These are phyloP conservation scores for Lethenteron camtschaticum DNA, from an alignment of 2,113 vertebrate species.

Conservation along the genomic window DNA sequence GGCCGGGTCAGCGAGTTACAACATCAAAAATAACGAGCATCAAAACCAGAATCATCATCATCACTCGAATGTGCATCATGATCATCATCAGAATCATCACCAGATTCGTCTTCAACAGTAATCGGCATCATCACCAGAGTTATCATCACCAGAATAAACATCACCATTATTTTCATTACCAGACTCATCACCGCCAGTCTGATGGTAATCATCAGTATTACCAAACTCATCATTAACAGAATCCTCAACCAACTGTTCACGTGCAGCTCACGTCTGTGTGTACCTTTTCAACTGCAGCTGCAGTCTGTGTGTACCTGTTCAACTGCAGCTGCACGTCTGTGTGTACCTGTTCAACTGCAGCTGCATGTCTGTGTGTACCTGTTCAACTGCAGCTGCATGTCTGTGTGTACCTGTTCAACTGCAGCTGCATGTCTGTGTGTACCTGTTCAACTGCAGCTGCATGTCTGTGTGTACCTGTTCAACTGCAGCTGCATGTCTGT, in stretches of 20 bases:
- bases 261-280: neutral
- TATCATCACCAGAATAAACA: neutral
- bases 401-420: no score
- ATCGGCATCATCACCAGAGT: neutral
- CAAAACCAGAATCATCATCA: neutral
- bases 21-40: slow-evolving; percentile 9
- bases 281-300: neutral
- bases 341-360: slow-evolving; percentile 31
- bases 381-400: no score
- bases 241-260: neutral
- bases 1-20: neutral
- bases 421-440: no score
- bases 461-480: no score
- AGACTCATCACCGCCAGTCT: neutral
- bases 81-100: no score
- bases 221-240: neutral
- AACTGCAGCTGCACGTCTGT: neutral
- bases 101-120: no score
- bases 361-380: no score
- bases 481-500: no score
- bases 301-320: neutral
- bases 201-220: neutral
- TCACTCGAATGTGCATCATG: no score
- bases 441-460: no score
- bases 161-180: no score